A percentile compares a stretch with the other conserved stretches of the same genome.
These are phyloP conservation scores for Drosophila nigrodunni DNA, from an alignment of 1,140 invertebrate genomes.

Conservation along the genomic window DNA sequence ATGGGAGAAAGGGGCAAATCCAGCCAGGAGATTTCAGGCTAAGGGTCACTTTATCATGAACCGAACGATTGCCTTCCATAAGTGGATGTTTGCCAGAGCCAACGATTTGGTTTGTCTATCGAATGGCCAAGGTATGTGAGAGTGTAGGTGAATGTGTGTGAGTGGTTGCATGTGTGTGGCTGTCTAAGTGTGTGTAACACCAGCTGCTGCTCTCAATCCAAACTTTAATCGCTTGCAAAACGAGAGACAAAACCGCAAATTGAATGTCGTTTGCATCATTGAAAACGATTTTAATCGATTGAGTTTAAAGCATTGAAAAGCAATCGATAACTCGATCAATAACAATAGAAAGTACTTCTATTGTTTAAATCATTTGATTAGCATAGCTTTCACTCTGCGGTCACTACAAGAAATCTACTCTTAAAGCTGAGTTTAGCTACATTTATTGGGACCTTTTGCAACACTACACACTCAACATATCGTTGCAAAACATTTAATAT, in stretches of 20 bases:
- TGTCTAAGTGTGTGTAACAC: neutral
- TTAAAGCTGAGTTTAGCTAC: too few relatives aligned
- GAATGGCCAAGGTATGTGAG: neutral
- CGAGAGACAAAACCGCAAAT: constrained; percentile 11
- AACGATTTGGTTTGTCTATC: neutral
- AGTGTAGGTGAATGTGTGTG: constrained; percentile 3
- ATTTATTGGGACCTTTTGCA: too few relatives aligned
- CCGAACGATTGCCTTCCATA: constrained; percentile 22
- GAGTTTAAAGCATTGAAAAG: neutral
- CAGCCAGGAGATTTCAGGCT: constrained; percentile 2
- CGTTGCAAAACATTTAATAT: too few relatives aligned
- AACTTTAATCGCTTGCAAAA: neutral
- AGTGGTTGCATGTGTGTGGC: neutral
- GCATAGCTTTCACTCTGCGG: neutral
- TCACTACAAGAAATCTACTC: neutral
- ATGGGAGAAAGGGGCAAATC: neutral
- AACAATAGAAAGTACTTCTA: neutral
- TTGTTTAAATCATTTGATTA: neutral
- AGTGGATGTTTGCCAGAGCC: constrained; percentile 2
- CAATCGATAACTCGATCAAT: constrained; percentile 4
- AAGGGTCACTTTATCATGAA: constrained; percentile 37
- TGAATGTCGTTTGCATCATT: neutral
- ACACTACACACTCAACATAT: too few relatives aligned
- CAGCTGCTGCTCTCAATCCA: neutral
- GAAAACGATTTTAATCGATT: constrained; percentile 9